A percentile compares a stretch with the other conserved stretches of the same genome.
phyloP scores from a whole-genome alignment of 2,797 vertebrate species.

The Aulostomus chinensis region DNA sequence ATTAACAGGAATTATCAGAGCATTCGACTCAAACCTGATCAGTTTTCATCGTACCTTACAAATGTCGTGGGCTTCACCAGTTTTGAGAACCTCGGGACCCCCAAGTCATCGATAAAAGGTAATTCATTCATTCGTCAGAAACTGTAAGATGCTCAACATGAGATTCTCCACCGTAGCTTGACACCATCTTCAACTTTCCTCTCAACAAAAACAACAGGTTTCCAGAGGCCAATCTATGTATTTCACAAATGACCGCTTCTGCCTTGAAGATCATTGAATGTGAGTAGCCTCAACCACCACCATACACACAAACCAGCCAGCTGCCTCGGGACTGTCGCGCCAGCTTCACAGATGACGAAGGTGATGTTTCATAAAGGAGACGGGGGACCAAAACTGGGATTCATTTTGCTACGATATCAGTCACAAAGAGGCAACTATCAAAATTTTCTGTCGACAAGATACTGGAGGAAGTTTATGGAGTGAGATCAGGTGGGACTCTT shows the following conservation, averaged over 20 bases:
- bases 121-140: conserved; percentile 23
- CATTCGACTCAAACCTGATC: conserved; percentile 88
- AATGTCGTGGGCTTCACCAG: conserved; percentile 89
- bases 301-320: conserved; percentile 35
- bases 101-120: conserved; percentile 87
- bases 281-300: conserved; percentile 49
- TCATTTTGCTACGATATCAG: conserved; percentile 17
- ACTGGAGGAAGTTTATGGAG: not conserved
- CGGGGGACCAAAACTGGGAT: conserved; percentile 55
- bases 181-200: not conserved
- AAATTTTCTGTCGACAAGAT: conserved; percentile 10
- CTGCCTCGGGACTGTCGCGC: conserved; percentile 38
- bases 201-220: conserved; percentile 75
- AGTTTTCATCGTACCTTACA: conserved; percentile 87
- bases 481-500: conserved; percentile 11
- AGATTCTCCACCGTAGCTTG: not conserved
- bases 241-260: conserved; percentile 84
- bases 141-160: not conserved
- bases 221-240: conserved; percentile 90
- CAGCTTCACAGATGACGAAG: conserved; percentile 26
- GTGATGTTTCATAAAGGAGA: conserved; percentile 34
- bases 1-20: conserved; percentile 85
- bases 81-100: conserved; percentile 86
- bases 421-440: conserved; percentile 16
- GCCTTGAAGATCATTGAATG: conserved; percentile 64